Evolutionary conservation across 2,888 invertebrate genomes (phyloP), one percentile per base, ranked within the genome.

Genomic region (Epistrophe grossulariae): DNA sequence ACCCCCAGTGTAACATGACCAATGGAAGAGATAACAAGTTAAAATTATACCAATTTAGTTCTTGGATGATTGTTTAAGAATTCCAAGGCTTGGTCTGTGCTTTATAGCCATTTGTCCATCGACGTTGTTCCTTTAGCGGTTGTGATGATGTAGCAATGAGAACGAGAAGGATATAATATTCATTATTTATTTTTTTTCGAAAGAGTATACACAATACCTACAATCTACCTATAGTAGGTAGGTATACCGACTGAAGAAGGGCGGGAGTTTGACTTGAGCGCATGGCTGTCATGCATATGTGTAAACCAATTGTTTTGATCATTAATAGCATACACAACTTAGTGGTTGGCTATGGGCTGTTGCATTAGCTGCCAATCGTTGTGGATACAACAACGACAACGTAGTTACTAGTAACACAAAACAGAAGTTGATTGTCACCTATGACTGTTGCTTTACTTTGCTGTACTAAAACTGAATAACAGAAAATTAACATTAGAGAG

Each of bases 341-440:
- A 38, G n/a, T 81, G 84, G 84, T 85, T 85, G 84, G 84, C 66
- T 81, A 55, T 48, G 24, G 48, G 77, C 35, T 73, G 52, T 48
- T 15, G 40, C 24, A 4, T 1, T 40, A 15, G 15, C 60, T 73
- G 48, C 84, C 84, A 85, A 85, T 85, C 68, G 64, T 62, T 40
- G 38, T 68, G 66, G 68, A n/a, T 55, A 68, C 71, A 66, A 71
- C 38, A 35, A 57, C 57, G n/a, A 9, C 35, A 2, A 7, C 35
- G 9, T 35, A 35, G 35, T 35, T 35, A 35, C 35, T 35, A 57
- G n/a, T 57, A n/a, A 17, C n/a, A 35, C n/a, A 28, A 57, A 35
- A 35, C 35, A 35, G 35, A 35, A 35, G n/a, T 31, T 17, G 57
- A 5, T 35, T 35, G 9, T 4, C 31, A 35, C 31, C 6, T 35